Evolutionary conservation across 1,140 invertebrate genomes (phyloP).

Genomic region (Apis mellifera): DNA sequence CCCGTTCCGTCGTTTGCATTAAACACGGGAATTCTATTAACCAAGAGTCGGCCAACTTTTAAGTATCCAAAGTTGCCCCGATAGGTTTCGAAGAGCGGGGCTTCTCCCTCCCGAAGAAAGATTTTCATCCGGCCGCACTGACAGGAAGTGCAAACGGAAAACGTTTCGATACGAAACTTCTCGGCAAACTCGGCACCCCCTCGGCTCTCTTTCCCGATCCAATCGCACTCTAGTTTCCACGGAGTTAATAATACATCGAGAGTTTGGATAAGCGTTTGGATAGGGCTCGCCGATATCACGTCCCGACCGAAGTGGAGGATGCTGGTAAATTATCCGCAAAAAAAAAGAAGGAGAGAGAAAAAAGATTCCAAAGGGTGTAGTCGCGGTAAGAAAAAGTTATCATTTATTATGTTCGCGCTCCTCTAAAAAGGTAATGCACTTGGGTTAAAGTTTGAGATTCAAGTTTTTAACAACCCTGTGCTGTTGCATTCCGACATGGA

Average conservation of each 20-base stretch:
- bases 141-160: background rate
- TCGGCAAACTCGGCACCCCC: background rate
- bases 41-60: constrained; percentile 1
- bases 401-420: constrained; percentile 21
- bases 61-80: constrained; percentile 4
- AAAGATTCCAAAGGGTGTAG: background rate
- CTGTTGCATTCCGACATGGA: constrained; percentile 15
- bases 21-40: constrained; percentile 36
- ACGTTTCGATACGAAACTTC: constrained; percentile 27
- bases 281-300: background rate
- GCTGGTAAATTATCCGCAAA: background rate
- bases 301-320: background rate
- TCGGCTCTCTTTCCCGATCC: background rate
- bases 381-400: background rate
- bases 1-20: background rate
- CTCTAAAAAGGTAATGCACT: constrained; percentile 22
- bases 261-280: background rate
- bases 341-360: too few species aligned
- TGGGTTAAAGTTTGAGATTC: background rate
- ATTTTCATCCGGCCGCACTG: background rate
- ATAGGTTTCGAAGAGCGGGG: background rate
- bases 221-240: background rate
- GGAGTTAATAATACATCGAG: background rate
- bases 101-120: background rate
- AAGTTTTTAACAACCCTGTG: constrained; percentile 32